These are phyloP conservation scores for Psilopogon haemacephalus DNA, from an alignment of 2,113 vertebrate species.

Conservation along the genomic window DNA sequence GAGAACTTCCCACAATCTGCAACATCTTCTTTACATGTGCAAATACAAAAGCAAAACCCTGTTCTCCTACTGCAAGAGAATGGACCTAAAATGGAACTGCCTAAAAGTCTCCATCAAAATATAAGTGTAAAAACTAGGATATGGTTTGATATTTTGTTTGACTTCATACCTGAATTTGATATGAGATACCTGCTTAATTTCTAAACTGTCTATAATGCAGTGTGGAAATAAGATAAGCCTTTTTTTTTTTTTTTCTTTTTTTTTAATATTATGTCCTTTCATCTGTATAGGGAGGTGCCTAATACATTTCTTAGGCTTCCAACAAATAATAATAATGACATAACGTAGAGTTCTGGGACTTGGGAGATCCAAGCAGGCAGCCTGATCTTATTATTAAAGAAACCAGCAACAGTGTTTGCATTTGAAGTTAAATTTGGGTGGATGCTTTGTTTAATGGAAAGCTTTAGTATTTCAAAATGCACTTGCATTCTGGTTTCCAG, in stretches of 20 bases:
- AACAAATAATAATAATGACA: slow-evolving; percentile 1
- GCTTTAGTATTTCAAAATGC: not conserved
- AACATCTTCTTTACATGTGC: not conserved
- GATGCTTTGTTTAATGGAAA: not conserved
- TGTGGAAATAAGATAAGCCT: not conserved
- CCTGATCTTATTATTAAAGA: not conserved
- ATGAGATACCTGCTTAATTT: not conserved
- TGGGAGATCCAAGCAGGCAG: not conserved
- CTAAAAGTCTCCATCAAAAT: not conserved
- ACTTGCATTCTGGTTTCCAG: not conserved
- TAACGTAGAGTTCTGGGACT: not conserved
- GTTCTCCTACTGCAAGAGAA: not conserved
- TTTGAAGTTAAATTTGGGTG: not conserved
- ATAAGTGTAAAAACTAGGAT: not conserved
- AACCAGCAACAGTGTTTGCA: not conserved
- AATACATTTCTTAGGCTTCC: not conserved
- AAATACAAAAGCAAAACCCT: not conserved
- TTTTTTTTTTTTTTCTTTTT: not conserved
- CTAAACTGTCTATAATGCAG: not conserved
- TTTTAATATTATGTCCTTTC: not conserved
- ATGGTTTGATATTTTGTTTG: not conserved
- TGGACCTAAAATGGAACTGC: not conserved
- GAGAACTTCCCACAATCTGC: not conserved
- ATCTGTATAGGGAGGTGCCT: not conserved
- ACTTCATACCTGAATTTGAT: not conserved